Evolutionary conservation across 30 jellyfish, hydroid and myxozoan genomes (phyloP).

Genomic region (Sanderia malayensis): DNA sequence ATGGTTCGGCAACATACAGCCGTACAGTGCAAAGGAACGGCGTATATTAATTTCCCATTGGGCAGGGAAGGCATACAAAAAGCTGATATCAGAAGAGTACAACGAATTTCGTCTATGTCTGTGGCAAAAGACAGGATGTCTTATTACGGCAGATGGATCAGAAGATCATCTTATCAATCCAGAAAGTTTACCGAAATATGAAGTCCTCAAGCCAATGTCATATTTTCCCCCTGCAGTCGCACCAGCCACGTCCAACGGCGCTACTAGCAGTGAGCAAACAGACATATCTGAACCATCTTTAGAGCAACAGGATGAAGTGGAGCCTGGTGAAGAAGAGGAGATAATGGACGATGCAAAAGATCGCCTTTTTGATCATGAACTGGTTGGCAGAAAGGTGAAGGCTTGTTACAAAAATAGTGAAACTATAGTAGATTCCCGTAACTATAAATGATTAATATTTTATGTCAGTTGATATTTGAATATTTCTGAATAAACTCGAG

Average conservation of each 20-base stretch:
- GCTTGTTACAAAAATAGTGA: neutral
- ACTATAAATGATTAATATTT: too few relatives aligned
- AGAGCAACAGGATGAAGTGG: neutral
- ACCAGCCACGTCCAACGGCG: neutral
- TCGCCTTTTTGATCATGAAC: conserved; percentile 9
- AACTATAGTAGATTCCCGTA: too few relatives aligned
- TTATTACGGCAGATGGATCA: conserved; percentile 74
- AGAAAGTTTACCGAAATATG: conserved; percentile 40
- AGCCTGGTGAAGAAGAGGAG: neutral
- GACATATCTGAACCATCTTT: neutral
- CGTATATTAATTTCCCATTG: neutral
- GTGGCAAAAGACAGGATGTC: conserved; percentile 71
- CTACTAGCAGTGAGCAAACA: neutral
- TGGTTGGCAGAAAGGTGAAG: conserved; percentile 5
- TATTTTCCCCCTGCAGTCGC: neutral
- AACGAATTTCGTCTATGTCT: neutral
- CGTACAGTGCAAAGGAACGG: neutral
- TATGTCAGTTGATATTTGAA: too few relatives aligned
- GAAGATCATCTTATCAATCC: conserved; percentile 46
- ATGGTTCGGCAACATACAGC: neutral
- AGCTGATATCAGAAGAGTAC: neutral
- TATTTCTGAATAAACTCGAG: too few relatives aligned
- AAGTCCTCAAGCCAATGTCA: conserved; percentile 23
- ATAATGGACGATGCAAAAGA: neutral
- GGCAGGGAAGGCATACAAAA: conserved; percentile 9